These are phyloP conservation scores for Falco punctatus DNA, from an alignment of 2,113 vertebrate genomes.

Conservation along the genomic window DNA sequence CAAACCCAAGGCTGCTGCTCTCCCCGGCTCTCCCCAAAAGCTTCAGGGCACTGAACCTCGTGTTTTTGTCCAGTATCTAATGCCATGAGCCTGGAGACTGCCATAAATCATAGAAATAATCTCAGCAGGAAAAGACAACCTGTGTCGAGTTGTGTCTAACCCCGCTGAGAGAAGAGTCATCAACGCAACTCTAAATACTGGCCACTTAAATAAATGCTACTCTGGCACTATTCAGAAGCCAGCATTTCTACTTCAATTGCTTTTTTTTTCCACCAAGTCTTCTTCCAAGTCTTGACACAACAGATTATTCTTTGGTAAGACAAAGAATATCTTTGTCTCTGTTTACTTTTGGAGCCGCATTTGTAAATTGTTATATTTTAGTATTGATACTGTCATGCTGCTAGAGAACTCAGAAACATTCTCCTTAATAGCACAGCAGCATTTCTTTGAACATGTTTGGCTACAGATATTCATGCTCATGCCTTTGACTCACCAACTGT, in stretches of 20 bases:
- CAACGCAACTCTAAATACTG: not conserved
- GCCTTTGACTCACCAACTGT: not conserved
- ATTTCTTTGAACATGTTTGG: not conserved
- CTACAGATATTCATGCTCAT: not conserved
- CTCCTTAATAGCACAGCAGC: not conserved
- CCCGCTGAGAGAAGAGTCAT: not conserved
- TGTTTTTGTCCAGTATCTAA: fast-evolving
- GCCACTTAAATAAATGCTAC: not conserved
- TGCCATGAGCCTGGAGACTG: not conserved
- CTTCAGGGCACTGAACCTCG: not conserved
- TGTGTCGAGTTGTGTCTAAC: not conserved
- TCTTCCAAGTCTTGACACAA: not conserved
- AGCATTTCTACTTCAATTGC: not conserved
- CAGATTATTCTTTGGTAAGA: not conserved
- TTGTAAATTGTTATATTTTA: not conserved
- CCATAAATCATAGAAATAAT: not conserved
- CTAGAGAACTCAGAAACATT: not conserved
- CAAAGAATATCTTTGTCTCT: not conserved
- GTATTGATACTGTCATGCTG: not conserved
- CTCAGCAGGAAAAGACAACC: not conserved
- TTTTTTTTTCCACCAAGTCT: not conserved
- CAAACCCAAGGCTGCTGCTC: not conserved
- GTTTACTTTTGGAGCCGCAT: not conserved
- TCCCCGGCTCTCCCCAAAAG: not conserved
- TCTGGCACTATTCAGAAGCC: not conserved